These are phyloP conservation scores for Neocrepidodera transversa DNA, from an alignment of 2,888 invertebrate genomes.

Conservation along the genomic window DNA sequence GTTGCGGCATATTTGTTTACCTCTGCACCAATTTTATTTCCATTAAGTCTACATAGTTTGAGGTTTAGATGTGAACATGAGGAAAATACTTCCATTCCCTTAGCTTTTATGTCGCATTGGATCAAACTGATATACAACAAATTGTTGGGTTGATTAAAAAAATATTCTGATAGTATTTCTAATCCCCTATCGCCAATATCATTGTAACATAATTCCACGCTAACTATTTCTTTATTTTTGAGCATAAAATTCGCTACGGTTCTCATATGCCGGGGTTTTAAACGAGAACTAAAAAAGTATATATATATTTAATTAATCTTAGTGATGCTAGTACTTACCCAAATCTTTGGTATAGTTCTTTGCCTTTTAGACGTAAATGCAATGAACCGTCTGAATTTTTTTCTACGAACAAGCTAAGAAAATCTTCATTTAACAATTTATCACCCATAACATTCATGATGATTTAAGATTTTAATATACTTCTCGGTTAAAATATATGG, in stretches of 20 bases:
- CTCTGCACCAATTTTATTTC: conserved; percentile 66
- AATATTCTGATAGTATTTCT: conserved; percentile 58
- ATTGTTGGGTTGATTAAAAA: conserved; percentile 61
- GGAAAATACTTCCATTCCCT: conserved; percentile 51
- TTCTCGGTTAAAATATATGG: too few species aligned
- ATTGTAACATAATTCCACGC: conserved; percentile 66
- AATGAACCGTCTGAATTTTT: conserved; percentile 65
- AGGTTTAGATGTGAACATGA: conserved; percentile 57
- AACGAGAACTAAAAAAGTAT: conserved; percentile 47
- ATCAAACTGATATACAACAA: conserved; percentile 65
- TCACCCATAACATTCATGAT: conserved; percentile 16
- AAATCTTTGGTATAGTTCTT: conserved; percentile 60
- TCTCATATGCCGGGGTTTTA: conserved; percentile 62
- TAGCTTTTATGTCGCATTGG: conserved; percentile 64
- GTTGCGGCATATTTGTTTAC: conserved; percentile 45
- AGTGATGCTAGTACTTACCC: too few species aligned
- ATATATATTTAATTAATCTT: neutral
- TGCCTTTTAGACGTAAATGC: conserved; percentile 63
- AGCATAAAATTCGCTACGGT: conserved; percentile 63
- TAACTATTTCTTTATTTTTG: conserved; percentile 61
- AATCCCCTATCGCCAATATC: conserved; percentile 64
- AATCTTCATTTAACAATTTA: conserved; percentile 42
- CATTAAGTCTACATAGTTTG: conserved; percentile 64
- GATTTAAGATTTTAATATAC: neutral
- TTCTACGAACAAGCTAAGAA: conserved; percentile 57